These are phyloP conservation scores for Heliangelus exortis DNA, from an alignment of 2,797 vertebrate species.

Conservation along the genomic window DNA sequence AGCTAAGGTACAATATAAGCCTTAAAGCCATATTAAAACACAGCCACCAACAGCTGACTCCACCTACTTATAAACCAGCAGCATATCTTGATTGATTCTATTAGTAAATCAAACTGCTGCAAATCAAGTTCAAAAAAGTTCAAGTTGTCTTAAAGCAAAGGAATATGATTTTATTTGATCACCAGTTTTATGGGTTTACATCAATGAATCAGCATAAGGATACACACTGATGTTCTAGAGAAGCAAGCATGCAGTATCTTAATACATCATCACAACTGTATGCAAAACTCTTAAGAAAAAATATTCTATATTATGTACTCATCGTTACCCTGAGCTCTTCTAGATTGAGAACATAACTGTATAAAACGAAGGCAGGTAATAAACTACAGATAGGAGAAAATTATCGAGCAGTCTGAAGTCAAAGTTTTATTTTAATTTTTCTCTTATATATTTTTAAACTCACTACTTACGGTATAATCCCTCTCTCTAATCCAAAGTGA, in stretches of 20 bases:
- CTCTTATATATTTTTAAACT: not conserved
- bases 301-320: not conserved
- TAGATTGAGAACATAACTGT: not conserved
- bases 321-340: not conserved
- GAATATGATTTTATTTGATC: not conserved
- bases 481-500: conserved; percentile 54
- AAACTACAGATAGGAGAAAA: not conserved
- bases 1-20: not conserved
- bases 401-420: not conserved
- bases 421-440: not conserved
- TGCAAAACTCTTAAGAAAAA: not conserved
- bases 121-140: not conserved
- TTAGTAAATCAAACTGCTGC: not conserved
- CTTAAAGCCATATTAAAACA: not conserved
- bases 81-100: not conserved
- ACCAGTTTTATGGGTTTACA: not conserved
- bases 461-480: not conserved
- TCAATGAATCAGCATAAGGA: not conserved
- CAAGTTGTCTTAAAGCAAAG: not conserved
- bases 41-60: not conserved
- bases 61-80: not conserved
- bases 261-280: not conserved
- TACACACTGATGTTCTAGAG: not conserved
- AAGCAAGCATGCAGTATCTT: not conserved
- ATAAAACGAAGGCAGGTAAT: not conserved